Percentiles rank a stretch among this genome's conserved stretches.
Conservation (phyloP, 2,113 vertebrate genomes). For the Cochlearius cochlearius region DNA sequence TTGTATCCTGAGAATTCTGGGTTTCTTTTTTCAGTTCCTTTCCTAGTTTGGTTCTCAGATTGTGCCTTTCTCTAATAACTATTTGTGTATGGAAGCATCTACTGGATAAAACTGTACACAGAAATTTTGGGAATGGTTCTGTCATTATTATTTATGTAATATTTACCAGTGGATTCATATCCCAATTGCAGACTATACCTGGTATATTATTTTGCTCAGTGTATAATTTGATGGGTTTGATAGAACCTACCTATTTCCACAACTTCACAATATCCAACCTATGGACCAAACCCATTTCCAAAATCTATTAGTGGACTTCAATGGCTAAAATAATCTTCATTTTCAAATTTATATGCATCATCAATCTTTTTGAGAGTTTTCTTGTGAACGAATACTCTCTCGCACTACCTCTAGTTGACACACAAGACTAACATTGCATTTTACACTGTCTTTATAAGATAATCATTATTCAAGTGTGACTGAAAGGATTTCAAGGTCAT, state of each 20-base stretch:
- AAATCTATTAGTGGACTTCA: not conserved
- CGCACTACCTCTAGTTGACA: not conserved
- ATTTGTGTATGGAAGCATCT: not conserved
- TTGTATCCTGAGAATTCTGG: not conserved
- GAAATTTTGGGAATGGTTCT: not conserved
- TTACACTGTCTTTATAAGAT: not conserved
- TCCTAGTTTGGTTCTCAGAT: not conserved
- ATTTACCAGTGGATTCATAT: not conserved
- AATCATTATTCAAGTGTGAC: not conserved
- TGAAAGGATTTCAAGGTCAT: not conserved
- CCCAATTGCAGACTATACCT: not conserved
- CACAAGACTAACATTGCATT: not conserved
- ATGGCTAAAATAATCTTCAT: not conserved
- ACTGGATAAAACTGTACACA: not conserved
- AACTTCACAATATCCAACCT: not conserved
- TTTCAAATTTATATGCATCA: not conserved
- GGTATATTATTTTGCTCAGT: not conserved
- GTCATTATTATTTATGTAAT: not conserved
- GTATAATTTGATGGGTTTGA: not conserved
- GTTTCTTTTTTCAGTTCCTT: not conserved
- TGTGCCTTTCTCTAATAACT: not conserved
- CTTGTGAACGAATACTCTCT: not conserved
- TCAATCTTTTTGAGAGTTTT: not conserved
- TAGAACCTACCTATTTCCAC: not conserved
- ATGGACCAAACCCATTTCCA: not conserved